A percentile compares a stretch with the other conserved stretches of the same genome.
Evolutionary conservation across 2,797 vertebrate genomes (phyloP).

Genomic region (Pempheris klunzingeri): DNA sequence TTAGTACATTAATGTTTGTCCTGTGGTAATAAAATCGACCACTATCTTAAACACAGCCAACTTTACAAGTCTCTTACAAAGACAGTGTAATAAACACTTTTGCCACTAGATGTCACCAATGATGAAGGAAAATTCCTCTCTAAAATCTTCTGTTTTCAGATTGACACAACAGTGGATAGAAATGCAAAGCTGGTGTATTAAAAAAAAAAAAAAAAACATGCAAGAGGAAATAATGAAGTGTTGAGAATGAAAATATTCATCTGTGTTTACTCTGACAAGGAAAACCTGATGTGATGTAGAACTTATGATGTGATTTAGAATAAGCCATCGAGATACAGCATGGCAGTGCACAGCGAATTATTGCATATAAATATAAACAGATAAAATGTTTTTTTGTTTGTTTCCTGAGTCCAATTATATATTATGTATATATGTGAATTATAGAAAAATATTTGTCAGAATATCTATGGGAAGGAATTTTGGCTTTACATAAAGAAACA

Average conservation of each 20-base stretch:
- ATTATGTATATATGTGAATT: too few species aligned
- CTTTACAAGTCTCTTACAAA: not conserved
- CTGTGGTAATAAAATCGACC: accelerated
- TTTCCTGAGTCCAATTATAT: not conserved
- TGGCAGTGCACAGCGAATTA: not conserved
- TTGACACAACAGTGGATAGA: not conserved
- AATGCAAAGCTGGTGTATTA: not conserved
- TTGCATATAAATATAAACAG: not conserved
- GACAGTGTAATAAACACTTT: conserved; percentile 32
- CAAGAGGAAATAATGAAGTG: not conserved
- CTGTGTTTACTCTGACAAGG: not conserved
- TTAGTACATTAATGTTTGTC: not conserved
- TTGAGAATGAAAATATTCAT: not conserved
- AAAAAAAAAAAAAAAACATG: not conserved
- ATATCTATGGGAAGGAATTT: not conserved
- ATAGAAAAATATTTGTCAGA: too few species aligned
- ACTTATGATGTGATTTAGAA: not conserved
- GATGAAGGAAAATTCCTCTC: conserved; percentile 50
- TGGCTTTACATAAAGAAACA: not conserved
- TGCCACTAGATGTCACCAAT: conserved; percentile 81
- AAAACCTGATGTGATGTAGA: not conserved
- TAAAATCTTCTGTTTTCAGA: not conserved
- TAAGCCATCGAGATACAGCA: not conserved
- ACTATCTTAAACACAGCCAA: not conserved
- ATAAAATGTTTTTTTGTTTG: not conserved